These are phyloP conservation scores for Mus spicilegus DNA, from an alignment of 2,113 vertebrate species.

Conservation along the genomic window DNA sequence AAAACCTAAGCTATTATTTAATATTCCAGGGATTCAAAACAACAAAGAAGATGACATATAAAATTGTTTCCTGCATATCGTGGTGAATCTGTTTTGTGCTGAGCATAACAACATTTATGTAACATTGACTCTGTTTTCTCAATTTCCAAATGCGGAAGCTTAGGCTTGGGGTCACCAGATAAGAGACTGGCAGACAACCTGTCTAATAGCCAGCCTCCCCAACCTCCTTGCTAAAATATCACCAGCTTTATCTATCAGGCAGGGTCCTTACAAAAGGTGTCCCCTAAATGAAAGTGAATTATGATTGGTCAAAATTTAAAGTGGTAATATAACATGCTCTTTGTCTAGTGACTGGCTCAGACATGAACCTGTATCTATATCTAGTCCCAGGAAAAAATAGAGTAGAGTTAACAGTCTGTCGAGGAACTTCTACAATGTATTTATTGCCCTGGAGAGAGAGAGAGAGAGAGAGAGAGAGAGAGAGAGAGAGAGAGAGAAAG, in stretches of 20 bases:
- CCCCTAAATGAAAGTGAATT: not conserved
- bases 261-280: not conserved
- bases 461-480: not conserved
- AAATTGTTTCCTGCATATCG: not conserved
- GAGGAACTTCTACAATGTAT: not conserved
- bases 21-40: not conserved
- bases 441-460: not conserved
- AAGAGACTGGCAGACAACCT: not conserved
- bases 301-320: not conserved
- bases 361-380: not conserved
- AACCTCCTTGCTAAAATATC: not conserved
- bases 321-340: not conserved
- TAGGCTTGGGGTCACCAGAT: not conserved
- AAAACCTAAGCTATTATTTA: not conserved
- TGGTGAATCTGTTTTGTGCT: not conserved
- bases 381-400: not conserved
- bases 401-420: not conserved
- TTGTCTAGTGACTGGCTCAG: not conserved
- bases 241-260: not conserved
- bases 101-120: not conserved
- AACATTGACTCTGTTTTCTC: not conserved
- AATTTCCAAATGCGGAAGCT: not conserved
- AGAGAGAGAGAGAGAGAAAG: not conserved
- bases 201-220: too few species aligned
- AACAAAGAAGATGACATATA: not conserved